Conservation (phyloP, 2,888 invertebrate genomes). For the Acrocyrtus sp. region DNA sequence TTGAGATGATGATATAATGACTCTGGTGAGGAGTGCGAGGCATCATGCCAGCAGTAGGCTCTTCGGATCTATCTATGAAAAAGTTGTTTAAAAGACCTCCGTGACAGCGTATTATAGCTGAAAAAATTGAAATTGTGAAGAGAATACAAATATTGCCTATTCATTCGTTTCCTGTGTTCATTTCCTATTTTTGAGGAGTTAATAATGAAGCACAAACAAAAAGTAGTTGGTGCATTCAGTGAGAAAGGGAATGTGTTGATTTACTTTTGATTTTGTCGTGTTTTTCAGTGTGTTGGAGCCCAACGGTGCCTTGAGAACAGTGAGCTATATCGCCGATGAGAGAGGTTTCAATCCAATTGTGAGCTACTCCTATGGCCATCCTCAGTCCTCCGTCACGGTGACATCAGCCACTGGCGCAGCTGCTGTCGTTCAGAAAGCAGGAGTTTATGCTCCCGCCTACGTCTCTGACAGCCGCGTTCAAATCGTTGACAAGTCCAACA, state of each 20-base stretch:
- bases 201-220: background rate
- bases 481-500: conserved; percentile 49
- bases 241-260: background rate
- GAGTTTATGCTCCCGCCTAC: conserved; percentile 46
- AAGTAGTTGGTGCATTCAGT: background rate
- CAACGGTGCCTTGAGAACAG: conserved; percentile 59
- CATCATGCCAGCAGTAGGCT: too few relatives aligned
- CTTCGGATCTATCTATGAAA: conserved; percentile 1
- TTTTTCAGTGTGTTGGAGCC: conserved; percentile 60
- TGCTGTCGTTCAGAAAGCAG: conserved; percentile 10
- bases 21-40: too few relatives aligned
- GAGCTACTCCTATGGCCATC: conserved; percentile 57
- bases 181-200: background rate
- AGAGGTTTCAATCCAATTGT: conserved; percentile 60
- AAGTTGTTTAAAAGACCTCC: conserved; percentile 16
- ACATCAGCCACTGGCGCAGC: conserved; percentile 24
- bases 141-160: background rate
- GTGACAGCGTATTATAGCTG: too few relatives aligned
- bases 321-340: conserved; percentile 60
- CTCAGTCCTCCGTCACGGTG: conserved; percentile 43
- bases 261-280: background rate
- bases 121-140: background rate
- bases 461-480: conserved; percentile 49
- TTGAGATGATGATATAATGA: too few relatives aligned
- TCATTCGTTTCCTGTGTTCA: conserved; percentile 23